A percentile compares a stretch with the other conserved stretches of the same genome.
Conservation (phyloP, 2,113 vertebrate genomes). For the Carassius gibelio region DNA sequence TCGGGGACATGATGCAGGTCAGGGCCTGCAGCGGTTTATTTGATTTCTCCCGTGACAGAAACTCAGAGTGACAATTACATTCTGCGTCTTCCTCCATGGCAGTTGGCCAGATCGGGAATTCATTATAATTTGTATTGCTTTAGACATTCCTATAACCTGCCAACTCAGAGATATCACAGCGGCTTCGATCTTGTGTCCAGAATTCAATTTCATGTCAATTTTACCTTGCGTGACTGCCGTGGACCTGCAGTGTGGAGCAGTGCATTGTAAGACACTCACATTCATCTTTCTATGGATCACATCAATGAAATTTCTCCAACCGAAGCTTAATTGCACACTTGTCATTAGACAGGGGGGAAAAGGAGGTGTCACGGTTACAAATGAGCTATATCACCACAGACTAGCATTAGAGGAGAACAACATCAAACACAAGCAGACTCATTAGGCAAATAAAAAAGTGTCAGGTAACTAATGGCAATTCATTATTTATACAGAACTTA, state of each 20-base stretch:
- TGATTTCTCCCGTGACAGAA: conserved; percentile 37
- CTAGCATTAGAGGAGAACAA: background rate
- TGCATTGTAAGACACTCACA: background rate
- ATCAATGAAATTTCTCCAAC: conserved; percentile 14
- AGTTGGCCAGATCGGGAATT: conserved; percentile 26
- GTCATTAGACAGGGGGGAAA: background rate
- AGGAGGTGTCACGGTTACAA: background rate
- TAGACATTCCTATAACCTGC: conserved; percentile 26
- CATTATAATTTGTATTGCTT: conserved; percentile 47
- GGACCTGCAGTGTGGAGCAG: background rate
- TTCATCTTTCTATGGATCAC: conserved; percentile 23
- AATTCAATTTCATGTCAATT: conserved; percentile 44
- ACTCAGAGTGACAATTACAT: conserved; percentile 44
- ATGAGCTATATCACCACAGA: conserved; percentile 7
- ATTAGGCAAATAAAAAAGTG: background rate
- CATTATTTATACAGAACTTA: conserved; percentile 32
- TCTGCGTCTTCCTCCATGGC: conserved; percentile 44
- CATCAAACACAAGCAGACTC: conserved; percentile 14
- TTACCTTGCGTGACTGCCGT: background rate
- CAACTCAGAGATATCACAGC: conserved; percentile 4
- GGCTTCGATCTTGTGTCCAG: conserved; percentile 32
- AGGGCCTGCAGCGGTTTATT: conserved; percentile 26
- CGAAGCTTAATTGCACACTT: conserved; percentile 13
- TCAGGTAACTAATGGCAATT: conserved; percentile 5
- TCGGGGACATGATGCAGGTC: conserved; percentile 23